phyloP scores from a whole-genome alignment of 2,113 vertebrate species.

The Morone chrysops region DNA sequence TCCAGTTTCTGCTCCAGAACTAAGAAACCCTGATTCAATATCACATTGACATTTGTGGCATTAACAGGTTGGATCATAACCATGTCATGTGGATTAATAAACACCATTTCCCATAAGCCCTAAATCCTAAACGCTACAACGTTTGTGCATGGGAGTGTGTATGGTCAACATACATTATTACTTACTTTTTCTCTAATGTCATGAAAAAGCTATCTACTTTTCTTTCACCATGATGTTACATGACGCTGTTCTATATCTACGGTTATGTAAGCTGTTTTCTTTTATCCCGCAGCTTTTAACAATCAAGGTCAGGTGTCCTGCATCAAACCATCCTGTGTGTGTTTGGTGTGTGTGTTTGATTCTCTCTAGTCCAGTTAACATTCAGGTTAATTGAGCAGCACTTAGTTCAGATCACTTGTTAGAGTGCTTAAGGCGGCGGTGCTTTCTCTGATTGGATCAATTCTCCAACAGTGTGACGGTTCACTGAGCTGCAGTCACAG shows the following conservation, averaged over 20 bases:
- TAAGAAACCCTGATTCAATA: no score
- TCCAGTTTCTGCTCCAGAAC: no score
- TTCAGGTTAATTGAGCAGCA: slow-evolving; percentile 35
- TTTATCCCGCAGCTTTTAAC: slow-evolving; percentile 7
- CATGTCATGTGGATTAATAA: no score
- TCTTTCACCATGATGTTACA: background rate
- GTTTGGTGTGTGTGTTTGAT: slow-evolving; percentile 16
- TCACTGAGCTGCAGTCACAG: background rate
- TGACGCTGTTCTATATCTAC: background rate
- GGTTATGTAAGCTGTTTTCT: background rate
- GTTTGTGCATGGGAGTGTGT: no score
- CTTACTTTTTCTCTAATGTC: no score
- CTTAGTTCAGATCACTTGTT: slow-evolving; percentile 6
- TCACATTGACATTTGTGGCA: no score
- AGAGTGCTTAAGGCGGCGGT: background rate
- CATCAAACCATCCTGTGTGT: background rate
- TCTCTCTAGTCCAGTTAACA: slow-evolving; percentile 32
- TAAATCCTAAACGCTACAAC: no score
- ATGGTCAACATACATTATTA: no score
- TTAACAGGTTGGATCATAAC: no score
- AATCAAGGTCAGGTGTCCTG: slow-evolving; percentile 2
- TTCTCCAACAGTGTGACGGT: background rate
- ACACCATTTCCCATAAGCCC: no score
- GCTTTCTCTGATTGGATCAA: slow-evolving; percentile 2
- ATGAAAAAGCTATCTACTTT: no score